A percentile compares a stretch with the other conserved stretches of the same genome.
Evolutionary conservation across 2,888 invertebrate species (phyloP).

Genomic region (Oligia fasciuncula): DNA sequence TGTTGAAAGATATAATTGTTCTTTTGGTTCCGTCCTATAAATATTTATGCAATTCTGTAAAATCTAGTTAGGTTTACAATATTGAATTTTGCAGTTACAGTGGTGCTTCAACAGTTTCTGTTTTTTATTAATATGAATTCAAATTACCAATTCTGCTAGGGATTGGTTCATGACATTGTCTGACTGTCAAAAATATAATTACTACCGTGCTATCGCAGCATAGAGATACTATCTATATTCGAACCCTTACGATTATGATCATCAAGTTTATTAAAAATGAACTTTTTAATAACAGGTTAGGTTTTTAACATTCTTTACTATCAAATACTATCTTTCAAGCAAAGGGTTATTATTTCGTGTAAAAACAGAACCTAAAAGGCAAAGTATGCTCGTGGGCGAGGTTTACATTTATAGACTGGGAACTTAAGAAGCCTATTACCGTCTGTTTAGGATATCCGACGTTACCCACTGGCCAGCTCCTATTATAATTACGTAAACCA

Average conservation of each 20-base stretch:
- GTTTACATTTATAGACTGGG: neutral
- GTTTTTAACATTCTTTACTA: neutral
- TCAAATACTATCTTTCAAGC: neutral
- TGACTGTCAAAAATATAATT: neutral
- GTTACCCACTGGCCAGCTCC: neutral
- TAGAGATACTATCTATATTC: neutral
- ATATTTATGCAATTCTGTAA: neutral
- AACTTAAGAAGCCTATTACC: neutral
- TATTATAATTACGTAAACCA: neutral
- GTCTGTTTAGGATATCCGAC: neutral
- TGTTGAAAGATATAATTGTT: slow-evolving; percentile 4
- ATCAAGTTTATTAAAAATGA: neutral
- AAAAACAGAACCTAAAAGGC: neutral
- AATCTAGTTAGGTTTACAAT: neutral
- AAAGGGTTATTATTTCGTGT: neutral
- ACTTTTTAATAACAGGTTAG: too few species aligned
- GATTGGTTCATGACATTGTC: too few species aligned
- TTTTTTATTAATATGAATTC: neutral
- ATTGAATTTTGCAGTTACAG: neutral
- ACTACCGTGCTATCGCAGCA: neutral
- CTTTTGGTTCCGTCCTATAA: neutral
- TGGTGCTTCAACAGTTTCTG: neutral
- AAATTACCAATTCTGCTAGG: neutral
- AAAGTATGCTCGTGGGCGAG: neutral
- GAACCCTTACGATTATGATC: neutral